Conservation (phyloP, 2,888 invertebrate species). For the Platypus cylindrus region DNA sequence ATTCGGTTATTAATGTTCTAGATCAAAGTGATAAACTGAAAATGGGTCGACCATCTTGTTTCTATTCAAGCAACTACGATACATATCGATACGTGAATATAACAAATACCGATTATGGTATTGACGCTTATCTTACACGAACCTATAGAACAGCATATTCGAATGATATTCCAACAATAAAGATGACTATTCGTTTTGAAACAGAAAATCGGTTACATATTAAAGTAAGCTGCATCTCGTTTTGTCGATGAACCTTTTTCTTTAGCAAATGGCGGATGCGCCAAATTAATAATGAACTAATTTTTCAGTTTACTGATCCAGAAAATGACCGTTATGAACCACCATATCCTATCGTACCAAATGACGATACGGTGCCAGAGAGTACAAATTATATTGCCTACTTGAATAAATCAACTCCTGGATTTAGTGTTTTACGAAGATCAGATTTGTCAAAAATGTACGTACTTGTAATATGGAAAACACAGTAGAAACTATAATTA, state of each 20-base stretch:
- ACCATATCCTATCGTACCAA: conserved; percentile 49
- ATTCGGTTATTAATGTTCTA: too few relatives aligned
- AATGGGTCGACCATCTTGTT: conserved; percentile 56
- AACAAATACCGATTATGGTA: conserved; percentile 46
- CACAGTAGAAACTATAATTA: too few relatives aligned
- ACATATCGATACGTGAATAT: conserved; percentile 52
- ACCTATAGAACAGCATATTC: conserved; percentile 49
- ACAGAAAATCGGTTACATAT: conserved; percentile 50
- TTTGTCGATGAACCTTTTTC: too few relatives aligned
- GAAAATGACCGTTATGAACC: conserved; percentile 49
- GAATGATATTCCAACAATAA: conserved; percentile 45
- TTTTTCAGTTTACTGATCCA: conserved; percentile 36
- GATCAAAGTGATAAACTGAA: too few relatives aligned
- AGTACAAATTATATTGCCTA: conserved; percentile 43
- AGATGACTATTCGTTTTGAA: conserved; percentile 49
- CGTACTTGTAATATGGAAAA: too few relatives aligned
- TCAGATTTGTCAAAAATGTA: conserved; percentile 43
- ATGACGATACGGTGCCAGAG: conserved; percentile 37
- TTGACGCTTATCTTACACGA: conserved; percentile 43
- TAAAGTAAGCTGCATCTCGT: too few relatives aligned
- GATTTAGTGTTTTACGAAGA: conserved; percentile 49
- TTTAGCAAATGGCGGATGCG: too few relatives aligned
- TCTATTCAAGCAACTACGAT: conserved; percentile 53
- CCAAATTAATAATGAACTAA: neutral
- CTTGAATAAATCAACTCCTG: conserved; percentile 42